A percentile compares a stretch with the other conserved stretches of the same genome.
Conservation (phyloP, 1,140 invertebrate species). For the Atta texana region DNA sequence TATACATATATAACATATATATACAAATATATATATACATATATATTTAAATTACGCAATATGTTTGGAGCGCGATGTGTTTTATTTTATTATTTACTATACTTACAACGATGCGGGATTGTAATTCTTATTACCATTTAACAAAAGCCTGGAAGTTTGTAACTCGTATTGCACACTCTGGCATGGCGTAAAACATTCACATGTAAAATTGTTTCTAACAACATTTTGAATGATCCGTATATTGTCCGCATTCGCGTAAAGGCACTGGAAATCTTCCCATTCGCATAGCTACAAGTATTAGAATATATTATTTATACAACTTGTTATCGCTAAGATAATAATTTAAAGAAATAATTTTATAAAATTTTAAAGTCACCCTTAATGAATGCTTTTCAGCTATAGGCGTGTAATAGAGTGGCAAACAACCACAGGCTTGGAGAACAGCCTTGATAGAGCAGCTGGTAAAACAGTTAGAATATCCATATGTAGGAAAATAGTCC, state of each 20-base stretch:
- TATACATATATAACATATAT: too few species aligned
- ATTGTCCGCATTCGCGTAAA: not conserved
- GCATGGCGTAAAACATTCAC: constrained; percentile 58
- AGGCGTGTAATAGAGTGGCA: constrained; percentile 54
- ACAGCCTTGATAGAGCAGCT: constrained; percentile 42
- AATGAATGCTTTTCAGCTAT: constrained; percentile 31
- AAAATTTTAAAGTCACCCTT: constrained; percentile 15
- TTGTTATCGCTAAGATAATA: not conserved
- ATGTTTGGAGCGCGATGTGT: not conserved
- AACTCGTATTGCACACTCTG: not conserved
- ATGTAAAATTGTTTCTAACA: constrained; percentile 11
- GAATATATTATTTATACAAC: not conserved
- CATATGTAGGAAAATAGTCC: constrained; percentile 62
- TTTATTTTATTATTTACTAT: constrained; percentile 1
- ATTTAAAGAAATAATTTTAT: not conserved
- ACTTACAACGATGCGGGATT: constrained; percentile 37
- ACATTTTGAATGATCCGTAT: constrained; percentile 30
- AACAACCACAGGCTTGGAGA: constrained; percentile 45
- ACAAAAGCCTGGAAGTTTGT: not conserved
- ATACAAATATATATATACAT: too few species aligned
- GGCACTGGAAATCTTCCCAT: not conserved
- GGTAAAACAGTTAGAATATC: constrained; percentile 63
- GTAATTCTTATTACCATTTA: not conserved
- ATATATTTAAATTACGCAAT: not conserved
- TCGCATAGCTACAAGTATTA: constrained; percentile 53